Evolutionary conservation across 53 echinoderm and acorn worm species (phyloP), one percentile per base, ranked within the genome.

Genomic region (Holothuria scabra): DNA sequence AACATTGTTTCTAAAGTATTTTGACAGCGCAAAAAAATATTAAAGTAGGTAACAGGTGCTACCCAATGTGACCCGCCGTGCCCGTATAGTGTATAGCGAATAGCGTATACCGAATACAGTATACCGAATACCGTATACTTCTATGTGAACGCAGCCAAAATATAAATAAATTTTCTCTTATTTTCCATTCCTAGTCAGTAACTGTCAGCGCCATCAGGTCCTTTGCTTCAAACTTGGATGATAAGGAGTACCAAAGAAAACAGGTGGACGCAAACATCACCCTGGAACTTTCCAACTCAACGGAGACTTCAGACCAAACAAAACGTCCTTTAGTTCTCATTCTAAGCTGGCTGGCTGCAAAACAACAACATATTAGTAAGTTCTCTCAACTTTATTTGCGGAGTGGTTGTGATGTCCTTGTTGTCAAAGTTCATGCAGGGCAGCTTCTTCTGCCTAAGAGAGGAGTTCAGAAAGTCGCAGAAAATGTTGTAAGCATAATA

Each of bases 341-440:
- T 13, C 86, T 93, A 58, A 91, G 93, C 70, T 95, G 95, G 95
- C 74, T 95, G 35, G 91, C 89, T 23, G 95, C 95, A 2, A 95
- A 95, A 80, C 90, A 95, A 30, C 84, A 76, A 2, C 95, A 95
- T 66, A 85, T 95, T 18, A 83, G 61, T 58, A 93, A 89, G 38
- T 95, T 93, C 72, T 90, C 91, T 1, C 64, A 67, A 0, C 81
- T 93, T 59, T 95, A 95, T 59, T 68, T 93, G 59, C 80, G 89
- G 68, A 72, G 85, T 26, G 93, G 93, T 59, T 95, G 95, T 34
- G 95, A 95, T 56, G 95, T 95, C 6, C 72, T 95, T 23, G 83
- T 85, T 3, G 91, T 95, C 26, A 86, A 84, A 63, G 62, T 91
- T 21, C 80, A 84, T 49, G 87, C 93, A 0, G 56, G 81, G 56